Evolutionary conservation across 1,140 invertebrate genomes (phyloP).

Genomic region (Camponotus floridanus): DNA sequence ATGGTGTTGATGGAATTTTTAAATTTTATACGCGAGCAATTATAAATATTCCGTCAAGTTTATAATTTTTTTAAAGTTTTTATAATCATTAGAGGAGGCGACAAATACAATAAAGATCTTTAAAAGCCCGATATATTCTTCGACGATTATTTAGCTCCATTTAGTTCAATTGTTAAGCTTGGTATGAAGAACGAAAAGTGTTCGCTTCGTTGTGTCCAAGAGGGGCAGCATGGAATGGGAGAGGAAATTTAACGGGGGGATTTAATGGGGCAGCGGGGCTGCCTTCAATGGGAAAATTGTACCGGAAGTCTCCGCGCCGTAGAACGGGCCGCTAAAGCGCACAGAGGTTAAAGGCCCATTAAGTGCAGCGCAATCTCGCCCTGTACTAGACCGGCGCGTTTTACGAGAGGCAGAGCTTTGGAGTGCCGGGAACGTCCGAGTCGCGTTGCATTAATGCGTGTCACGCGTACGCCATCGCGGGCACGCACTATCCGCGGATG

Average conservation of each 20-base stretch:
- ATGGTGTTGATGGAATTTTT: background rate
- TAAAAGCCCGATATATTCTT: background rate
- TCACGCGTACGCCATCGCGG: constrained; percentile 15
- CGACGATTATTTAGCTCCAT: background rate
- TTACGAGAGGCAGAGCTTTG: constrained; percentile 34
- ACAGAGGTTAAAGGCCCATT: constrained; percentile 79
- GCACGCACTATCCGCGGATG: constrained; percentile 26
- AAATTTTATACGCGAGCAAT: background rate
- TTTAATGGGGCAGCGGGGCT: constrained; percentile 74
- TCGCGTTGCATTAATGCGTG: constrained; percentile 57
- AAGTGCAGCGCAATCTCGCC: constrained; percentile 77
- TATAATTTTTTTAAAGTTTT: background rate
- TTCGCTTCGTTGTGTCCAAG: constrained; percentile 15
- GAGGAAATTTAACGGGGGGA: background rate
- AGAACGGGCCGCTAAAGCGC: constrained; percentile 40
- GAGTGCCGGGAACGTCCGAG: constrained; percentile 62
- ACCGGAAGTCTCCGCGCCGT: constrained; percentile 77
- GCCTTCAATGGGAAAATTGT: constrained; percentile 79
- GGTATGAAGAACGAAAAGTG: background rate
- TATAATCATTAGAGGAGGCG: background rate
- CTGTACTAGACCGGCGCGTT: constrained; percentile 48
- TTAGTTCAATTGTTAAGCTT: background rate
- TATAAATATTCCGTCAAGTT: background rate
- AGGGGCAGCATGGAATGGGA: background rate
- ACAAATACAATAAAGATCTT: constrained; percentile 6